Percentiles rank a stretch among this genome's conserved stretches.
phyloP scores from a whole-genome alignment of 2,797 vertebrate species.

The Odontamblyopus lacepedii region DNA sequence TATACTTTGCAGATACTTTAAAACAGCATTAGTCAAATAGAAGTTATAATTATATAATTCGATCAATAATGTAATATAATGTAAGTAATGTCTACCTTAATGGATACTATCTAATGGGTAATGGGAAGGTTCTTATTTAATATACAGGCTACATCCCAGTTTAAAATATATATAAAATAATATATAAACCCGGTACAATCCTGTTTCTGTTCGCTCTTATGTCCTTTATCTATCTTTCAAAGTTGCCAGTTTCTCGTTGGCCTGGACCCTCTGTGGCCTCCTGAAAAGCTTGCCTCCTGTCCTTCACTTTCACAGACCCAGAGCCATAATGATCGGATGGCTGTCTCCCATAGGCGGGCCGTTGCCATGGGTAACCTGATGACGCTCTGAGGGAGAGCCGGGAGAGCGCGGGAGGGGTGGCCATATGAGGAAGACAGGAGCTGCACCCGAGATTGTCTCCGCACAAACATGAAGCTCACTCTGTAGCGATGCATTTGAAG shows the following conservation, averaged over 20 bases:
- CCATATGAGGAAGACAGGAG: conserved; percentile 53
- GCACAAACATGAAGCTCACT: conserved; percentile 43
- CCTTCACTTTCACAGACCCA: conserved; percentile 71
- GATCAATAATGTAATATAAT: too few species aligned
- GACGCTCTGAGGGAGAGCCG: conserved; percentile 67
- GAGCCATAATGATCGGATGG: conserved; percentile 73
- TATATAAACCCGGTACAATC: background rate
- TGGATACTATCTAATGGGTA: too few species aligned
- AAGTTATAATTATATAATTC: too few species aligned
- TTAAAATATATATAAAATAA: too few species aligned
- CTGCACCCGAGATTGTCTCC: conserved; percentile 55
- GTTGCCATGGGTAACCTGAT: conserved; percentile 72
- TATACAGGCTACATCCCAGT: too few species aligned
- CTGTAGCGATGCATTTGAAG: background rate
- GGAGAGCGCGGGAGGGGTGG: conserved; percentile 43
- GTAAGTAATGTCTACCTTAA: too few species aligned
- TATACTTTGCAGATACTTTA: too few species aligned
- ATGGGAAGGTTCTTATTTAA: too few species aligned
- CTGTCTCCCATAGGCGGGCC: conserved; percentile 70
- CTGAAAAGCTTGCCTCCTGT: conserved; percentile 62
- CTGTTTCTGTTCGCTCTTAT: background rate
- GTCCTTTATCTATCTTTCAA: background rate
- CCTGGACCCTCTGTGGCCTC: conserved; percentile 51
- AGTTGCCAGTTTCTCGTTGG: conserved; percentile 15
- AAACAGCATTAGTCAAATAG: too few species aligned